Conservation (phyloP, 2,797 vertebrate species). For the Caiman crocodilus region DNA sequence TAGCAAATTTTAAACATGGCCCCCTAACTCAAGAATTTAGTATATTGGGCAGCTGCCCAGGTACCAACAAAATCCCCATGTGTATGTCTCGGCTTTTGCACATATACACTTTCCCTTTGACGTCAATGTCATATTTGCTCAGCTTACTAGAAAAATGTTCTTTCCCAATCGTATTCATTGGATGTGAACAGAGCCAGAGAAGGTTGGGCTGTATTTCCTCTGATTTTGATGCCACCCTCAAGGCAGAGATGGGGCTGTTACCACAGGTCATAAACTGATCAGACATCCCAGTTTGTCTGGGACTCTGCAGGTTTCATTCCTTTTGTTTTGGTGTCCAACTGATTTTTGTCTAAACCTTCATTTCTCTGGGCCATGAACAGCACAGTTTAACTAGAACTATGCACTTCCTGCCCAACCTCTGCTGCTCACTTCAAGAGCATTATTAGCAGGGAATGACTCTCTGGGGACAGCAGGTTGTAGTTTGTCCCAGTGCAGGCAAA, state of each 20-base stretch:
- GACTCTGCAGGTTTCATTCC: slow-evolving; percentile 35
- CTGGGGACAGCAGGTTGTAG: slow-evolving; percentile 23
- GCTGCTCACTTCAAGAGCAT: not conserved
- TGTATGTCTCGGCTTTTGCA: not conserved
- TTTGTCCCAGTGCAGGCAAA: slow-evolving; percentile 36
- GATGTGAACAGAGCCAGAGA: slow-evolving; percentile 21
- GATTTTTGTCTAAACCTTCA: not conserved
- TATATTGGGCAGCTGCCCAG: slow-evolving; percentile 54
- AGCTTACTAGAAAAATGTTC: slow-evolving; percentile 60
- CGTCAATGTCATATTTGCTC: slow-evolving; percentile 62
- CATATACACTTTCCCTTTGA: slow-evolving; percentile 25
- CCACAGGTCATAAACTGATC: slow-evolving; percentile 27
- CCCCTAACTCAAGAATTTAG: slow-evolving; percentile 14
- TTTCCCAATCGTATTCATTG: slow-evolving; percentile 33
- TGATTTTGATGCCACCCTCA: not conserved
- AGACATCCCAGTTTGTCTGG: slow-evolving; percentile 51
- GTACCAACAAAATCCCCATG: slow-evolving; percentile 54
- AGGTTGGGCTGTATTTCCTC: not conserved
- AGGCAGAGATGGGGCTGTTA: not conserved
- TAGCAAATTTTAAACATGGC: not conserved
- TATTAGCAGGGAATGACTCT: slow-evolving; percentile 16
- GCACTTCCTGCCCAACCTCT: not conserved
- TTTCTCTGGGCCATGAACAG: slow-evolving; percentile 39
- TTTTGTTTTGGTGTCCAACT: slow-evolving; percentile 47
- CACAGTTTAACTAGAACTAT: not conserved